Evolutionary conservation across 2,888 invertebrate species (phyloP), one percentile per base, ranked within the genome.

Genomic region (Galerucella pusilla): DNA sequence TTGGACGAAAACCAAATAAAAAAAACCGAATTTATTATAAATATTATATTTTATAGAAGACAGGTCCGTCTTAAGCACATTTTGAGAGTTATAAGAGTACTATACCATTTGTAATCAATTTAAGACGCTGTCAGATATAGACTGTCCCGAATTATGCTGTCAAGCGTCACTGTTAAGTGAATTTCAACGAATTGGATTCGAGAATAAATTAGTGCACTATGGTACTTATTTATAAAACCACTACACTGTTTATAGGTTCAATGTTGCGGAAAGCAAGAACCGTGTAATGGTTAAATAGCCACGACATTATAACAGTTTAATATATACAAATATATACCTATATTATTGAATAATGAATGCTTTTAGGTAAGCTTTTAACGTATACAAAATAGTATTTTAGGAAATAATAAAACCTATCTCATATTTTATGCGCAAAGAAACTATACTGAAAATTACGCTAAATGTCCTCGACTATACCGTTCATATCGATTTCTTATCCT

Each of bases 401-500:
- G 28, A 28, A 28, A 28, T 28, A 28, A 28, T 28, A 28, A 14
- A 16, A 20, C 20, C 20, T 57, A 57, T 57, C 57, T 57, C 16
- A 20, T 16, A 20, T 57, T 20, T 20, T 57, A 52, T 52, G n/a
- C 7, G 7, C n/a, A n/a, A 52, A 57, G 57, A 57, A 20, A 11
- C 16, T 11, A 16, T 20, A 57, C 11, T 57, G 10, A 57, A 57
- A 16, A 57, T 20, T 57, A 57, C 12, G 20, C 11, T 14, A 57
- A 71, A 42, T 68, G 75, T 49, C 68, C 59, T 35, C 46, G 63
- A 20, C 64, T 60, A 75, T 63, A 46, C 68, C 20, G 61, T 61
- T 63, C 16, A 61, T 75, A 75, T 75, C 61, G 75, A 75, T 75
- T 75, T 75, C 71, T 75, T 75, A 68, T 75, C 71, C 71, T 61